These are phyloP conservation scores for Sipha maydis DNA, from an alignment of 2,888 invertebrate species.

Conservation along the genomic window DNA sequence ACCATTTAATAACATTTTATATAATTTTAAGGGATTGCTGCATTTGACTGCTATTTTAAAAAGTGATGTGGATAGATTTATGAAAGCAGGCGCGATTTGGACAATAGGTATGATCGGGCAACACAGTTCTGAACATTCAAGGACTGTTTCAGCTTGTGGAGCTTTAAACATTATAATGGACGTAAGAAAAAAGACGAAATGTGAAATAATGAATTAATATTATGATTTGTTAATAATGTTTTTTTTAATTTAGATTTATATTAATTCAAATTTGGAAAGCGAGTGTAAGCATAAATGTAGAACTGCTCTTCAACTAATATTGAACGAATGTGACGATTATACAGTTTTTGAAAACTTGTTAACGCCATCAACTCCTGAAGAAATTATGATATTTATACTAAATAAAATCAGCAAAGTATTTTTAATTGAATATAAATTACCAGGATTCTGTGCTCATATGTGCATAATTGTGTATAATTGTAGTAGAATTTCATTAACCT, in stretches of 20 bases:
- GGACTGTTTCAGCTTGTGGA: constrained; percentile 67
- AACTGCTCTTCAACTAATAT: constrained; percentile 12
- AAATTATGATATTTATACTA: constrained; percentile 18
- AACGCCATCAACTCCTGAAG: not conserved
- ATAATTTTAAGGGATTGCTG: constrained; percentile 17
- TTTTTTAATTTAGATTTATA: too few relatives aligned
- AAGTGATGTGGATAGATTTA: not conserved
- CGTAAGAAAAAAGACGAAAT: too few relatives aligned
- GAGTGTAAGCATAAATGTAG: not conserved
- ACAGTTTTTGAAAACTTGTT: constrained; percentile 9
- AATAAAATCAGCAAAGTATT: constrained; percentile 42
- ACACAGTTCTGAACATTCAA: too few relatives aligned
- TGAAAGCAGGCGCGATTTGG: too few relatives aligned
- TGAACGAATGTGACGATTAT: constrained; percentile 31
- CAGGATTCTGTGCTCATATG: too few relatives aligned
- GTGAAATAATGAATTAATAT: too few relatives aligned
- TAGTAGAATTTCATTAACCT: too few relatives aligned
- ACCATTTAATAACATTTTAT: not conserved
- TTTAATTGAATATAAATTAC: too few relatives aligned
- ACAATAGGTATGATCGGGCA: too few relatives aligned
- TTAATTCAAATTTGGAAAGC: too few relatives aligned
- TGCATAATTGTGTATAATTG: too few relatives aligned
- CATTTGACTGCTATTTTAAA: constrained; percentile 39
- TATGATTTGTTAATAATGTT: too few relatives aligned
- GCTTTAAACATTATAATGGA: constrained; percentile 69